Evolutionary conservation across 1,140 invertebrate species (phyloP), one percentile per base, ranked within the genome.

Genomic region (Venturia canescens): DNA sequence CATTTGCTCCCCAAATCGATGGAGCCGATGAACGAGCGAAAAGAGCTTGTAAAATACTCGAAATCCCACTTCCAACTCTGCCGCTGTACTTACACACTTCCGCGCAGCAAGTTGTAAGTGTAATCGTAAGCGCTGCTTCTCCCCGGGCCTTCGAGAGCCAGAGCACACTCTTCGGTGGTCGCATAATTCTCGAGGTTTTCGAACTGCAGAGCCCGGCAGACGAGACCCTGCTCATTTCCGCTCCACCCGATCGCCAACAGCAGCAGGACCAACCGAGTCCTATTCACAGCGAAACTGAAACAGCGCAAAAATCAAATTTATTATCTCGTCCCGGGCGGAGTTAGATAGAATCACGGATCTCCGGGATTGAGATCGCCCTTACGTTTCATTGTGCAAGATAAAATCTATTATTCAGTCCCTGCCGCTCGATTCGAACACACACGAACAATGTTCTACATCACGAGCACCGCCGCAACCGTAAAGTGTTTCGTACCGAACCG

Each of bases 41-140:
- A 67, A 80, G 63, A 18, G 74, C 23, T 48, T 16, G n/a, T n/a
- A n/a, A n/a, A n/a, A n/a, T n/a, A n/a, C n/a, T n/a, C n/a, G n/a
- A n/a, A n/a, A n/a, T n/a, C n/a, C n/a, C n/a, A n/a, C n/a, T 31
- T 9, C 29, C 6, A 15, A 44, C 15, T 15, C 6, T 15, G 38
- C 38, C 38, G 15, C 15, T 44, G 15, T 38, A 95, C 95, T 95
- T 92, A 95, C 95, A 93, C 91, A 66, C 92, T 91, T 82, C 95
- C 96, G 85, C 96, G 93, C 9, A 97, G 93, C 72, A 97, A 92
- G 91, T 97, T 97, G 78, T 96, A 94, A 84, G 95, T 96, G 88
- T 97, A 97, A 89, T 97, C 96, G 86, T 95, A 97, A 34, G 95
- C 93, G 80, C 94, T 96, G 79, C 95, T 95, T 83, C 95, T 93